These are phyloP conservation scores for Neocloeon triangulifer DNA, from an alignment of 1,140 invertebrate genomes.

Conservation along the genomic window DNA sequence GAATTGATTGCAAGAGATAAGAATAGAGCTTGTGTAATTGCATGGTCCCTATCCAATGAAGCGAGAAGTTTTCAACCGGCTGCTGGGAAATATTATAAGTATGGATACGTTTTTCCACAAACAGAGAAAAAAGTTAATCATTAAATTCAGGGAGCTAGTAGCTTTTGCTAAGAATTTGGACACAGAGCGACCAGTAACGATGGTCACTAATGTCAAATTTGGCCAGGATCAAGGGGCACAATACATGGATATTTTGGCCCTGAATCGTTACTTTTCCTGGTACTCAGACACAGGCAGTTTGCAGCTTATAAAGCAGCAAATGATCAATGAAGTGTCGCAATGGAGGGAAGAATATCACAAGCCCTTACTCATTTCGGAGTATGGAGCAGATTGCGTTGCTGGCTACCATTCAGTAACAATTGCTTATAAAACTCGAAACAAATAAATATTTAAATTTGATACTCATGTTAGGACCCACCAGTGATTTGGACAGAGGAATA, in stretches of 20 bases:
- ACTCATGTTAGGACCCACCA: too few species aligned
- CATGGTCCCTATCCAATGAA: slow-evolving; percentile 45
- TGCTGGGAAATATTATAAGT: slow-evolving; percentile 30
- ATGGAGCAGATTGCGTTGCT: slow-evolving; percentile 38
- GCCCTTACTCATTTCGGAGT: slow-evolving; percentile 38
- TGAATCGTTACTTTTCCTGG: slow-evolving; percentile 41
- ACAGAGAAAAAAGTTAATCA: too few species aligned
- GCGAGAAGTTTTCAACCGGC: slow-evolving; percentile 18
- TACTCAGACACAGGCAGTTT: slow-evolving; percentile 29
- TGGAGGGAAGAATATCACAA: slow-evolving; percentile 27
- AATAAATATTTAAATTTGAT: too few species aligned
- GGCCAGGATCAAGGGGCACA: slow-evolving; percentile 14
- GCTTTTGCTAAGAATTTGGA: too few species aligned
- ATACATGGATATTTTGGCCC: slow-evolving; percentile 34
- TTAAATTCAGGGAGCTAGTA: slow-evolving; percentile 1
- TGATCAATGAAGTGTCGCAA: slow-evolving; percentile 20
- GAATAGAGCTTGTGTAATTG: slow-evolving; percentile 32
- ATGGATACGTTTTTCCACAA: slow-evolving; percentile 9
- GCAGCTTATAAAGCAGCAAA: slow-evolving; percentile 23
- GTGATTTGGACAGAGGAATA: slow-evolving; percentile 37
- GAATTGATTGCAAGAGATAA: slow-evolving; percentile 32
- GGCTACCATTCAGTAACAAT: slow-evolving; percentile 31
- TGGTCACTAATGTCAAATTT: slow-evolving; percentile 13
- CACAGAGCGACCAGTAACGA: slow-evolving; percentile 13
- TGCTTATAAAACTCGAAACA: too few species aligned